These are phyloP conservation scores for Pleuronectes platessa DNA, from an alignment of 2,113 vertebrate species.

Conservation along the genomic window DNA sequence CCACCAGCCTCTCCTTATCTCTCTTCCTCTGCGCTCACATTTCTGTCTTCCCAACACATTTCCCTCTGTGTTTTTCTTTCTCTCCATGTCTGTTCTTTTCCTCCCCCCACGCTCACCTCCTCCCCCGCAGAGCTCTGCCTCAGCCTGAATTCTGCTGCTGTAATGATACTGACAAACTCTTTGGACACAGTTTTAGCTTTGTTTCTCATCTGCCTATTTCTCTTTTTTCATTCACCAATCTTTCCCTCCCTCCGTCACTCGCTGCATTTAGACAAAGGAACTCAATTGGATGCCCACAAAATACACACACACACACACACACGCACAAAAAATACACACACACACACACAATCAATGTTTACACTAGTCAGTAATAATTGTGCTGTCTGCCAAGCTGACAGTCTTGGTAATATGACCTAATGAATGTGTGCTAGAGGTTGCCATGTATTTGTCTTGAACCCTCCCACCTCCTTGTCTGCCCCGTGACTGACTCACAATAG, in stretches of 20 bases:
- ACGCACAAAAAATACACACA: slow-evolving; percentile 27
- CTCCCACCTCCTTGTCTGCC: slow-evolving; percentile 24
- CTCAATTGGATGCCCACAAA: background rate
- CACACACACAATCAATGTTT: slow-evolving; percentile 37
- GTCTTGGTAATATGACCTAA: slow-evolving; percentile 49
- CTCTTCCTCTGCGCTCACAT: slow-evolving; percentile 61
- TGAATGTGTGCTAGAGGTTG: slow-evolving; percentile 35
- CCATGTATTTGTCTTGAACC: slow-evolving; percentile 46
- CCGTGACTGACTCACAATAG: slow-evolving; percentile 49
- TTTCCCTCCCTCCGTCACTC: slow-evolving; percentile 5
- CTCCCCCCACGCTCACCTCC: slow-evolving; percentile 37
- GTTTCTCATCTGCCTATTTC: background rate
- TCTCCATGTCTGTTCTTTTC: slow-evolving; percentile 51
- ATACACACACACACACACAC: slow-evolving; percentile 26
- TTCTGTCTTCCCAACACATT: slow-evolving; percentile 66
- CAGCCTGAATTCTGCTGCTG: slow-evolving; percentile 28
- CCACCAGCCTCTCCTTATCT: slow-evolving; percentile 68
- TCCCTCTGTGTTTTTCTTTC: slow-evolving; percentile 62
- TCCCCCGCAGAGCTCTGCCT: slow-evolving; percentile 21
- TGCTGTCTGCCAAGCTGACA: slow-evolving; percentile 49
- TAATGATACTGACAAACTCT: slow-evolving; percentile 39
- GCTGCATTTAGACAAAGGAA: slow-evolving; percentile 28
- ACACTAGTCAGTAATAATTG: slow-evolving; percentile 52
- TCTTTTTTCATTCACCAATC: background rate
- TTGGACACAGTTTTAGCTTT: slow-evolving; percentile 43